Conservation (phyloP, 2,888 invertebrate species). For the Leptopterna dolabrata region DNA sequence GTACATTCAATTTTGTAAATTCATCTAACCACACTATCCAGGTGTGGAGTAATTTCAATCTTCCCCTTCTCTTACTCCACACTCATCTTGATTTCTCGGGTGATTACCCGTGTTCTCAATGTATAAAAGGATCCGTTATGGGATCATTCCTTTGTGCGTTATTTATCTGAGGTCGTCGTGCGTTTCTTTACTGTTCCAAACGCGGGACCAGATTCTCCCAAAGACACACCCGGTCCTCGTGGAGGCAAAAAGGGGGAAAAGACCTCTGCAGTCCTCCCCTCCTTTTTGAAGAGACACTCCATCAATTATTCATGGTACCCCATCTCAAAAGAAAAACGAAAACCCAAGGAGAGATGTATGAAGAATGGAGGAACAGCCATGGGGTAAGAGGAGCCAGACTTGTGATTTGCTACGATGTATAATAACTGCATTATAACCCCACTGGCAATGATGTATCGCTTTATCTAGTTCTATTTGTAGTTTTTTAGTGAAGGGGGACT, state of each 20-base stretch:
- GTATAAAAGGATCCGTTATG: background rate
- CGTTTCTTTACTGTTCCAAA: background rate
- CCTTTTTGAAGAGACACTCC: constrained; percentile 47
- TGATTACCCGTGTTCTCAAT: no score
- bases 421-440: constrained; percentile 50
- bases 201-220: background rate
- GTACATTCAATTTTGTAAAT: no score
- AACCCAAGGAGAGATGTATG: background rate
- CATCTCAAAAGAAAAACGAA: constrained; percentile 4
- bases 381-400: background rate
- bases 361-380: constrained; percentile 8
- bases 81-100: no score
- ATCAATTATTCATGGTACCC: constrained; percentile 52
- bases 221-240: background rate
- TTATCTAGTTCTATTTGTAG: constrained; percentile 39
- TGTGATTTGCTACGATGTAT: constrained; percentile 52
- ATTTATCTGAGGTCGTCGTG: background rate
- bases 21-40: no score
- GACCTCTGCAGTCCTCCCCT: background rate
- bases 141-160: background rate
- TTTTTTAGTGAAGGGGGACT: background rate
- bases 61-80: no score
- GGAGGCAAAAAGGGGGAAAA: background rate
- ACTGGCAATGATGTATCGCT: constrained; percentile 50
- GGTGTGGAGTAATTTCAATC: no score